Conservation (phyloP, 2,888 invertebrate genomes). For the Nasonia oneida region DNA sequence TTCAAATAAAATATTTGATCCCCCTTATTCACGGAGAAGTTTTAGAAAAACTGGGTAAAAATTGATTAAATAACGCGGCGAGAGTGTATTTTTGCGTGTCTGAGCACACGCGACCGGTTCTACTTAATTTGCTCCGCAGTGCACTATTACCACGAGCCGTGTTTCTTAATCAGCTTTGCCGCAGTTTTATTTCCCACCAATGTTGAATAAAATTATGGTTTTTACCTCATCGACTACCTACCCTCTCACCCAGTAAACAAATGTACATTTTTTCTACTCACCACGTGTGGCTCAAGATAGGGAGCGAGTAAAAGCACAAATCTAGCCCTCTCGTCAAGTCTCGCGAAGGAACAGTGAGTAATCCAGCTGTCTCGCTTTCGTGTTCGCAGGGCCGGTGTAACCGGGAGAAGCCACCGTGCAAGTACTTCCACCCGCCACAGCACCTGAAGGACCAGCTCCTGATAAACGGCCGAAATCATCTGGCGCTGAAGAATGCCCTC, state of each 20-base stretch:
- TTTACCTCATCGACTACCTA: background rate
- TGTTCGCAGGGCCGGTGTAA: conserved; percentile 98
- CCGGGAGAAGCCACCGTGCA: conserved; percentile 99
- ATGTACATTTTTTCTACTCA: too few relatives aligned
- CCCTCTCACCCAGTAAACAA: too few relatives aligned
- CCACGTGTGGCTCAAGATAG: too few relatives aligned
- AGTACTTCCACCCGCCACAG: conserved; percentile 99
- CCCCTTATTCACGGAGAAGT: background rate
- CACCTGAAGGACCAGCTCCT: conserved; percentile 99
- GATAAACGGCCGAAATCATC: conserved; percentile 99
- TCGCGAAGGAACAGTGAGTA: background rate
- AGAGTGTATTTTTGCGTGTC: conserved; percentile 10
- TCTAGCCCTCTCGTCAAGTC: background rate
- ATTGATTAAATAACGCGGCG: conserved; percentile 17
- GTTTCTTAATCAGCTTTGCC: background rate
- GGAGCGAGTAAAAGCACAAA: background rate
- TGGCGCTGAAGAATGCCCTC: conserved; percentile 98
- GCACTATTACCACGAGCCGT: background rate
- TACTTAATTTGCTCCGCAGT: background rate
- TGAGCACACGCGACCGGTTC: background rate
- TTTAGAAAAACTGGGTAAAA: conserved; percentile 14
- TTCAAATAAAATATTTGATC: conserved; percentile 7
- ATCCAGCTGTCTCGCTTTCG: background rate
- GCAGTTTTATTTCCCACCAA: background rate
- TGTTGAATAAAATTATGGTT: background rate